Conservation (phyloP, 2,113 vertebrate species). For the Corapipo altera region DNA sequence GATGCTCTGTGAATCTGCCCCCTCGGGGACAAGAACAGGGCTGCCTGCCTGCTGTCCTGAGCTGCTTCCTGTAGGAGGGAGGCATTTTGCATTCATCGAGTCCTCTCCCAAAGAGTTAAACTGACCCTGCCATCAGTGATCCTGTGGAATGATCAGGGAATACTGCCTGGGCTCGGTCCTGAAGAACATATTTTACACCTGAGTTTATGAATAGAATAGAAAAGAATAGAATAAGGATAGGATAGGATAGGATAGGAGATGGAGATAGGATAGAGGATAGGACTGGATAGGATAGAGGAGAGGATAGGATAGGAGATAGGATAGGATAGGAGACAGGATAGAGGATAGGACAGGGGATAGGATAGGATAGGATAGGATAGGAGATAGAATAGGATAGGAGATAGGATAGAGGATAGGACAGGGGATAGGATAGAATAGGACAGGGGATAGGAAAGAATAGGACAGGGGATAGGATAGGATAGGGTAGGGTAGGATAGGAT, state of each 20-base stretch:
- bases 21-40: fast-evolving
- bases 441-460: background rate
- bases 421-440: background rate
- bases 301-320: background rate
- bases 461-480: background rate
- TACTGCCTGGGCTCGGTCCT: background rate
- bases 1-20: fast-evolving
- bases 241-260: background rate
- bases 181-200: fast-evolving
- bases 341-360: background rate
- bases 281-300: no score
- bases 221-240: background rate
- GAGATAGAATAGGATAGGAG: no score
- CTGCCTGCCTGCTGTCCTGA: no score
- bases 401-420: background rate
- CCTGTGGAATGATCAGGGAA: background rate
- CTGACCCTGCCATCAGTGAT: fast-evolving
- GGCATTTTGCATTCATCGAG: background rate
- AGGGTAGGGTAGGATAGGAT: background rate
- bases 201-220: background rate
- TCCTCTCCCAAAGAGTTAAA: background rate
- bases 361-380: no score
- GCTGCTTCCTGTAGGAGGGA: background rate
- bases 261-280: background rate
- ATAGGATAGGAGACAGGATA: background rate